Conservation (phyloP, 1,140 invertebrate genomes). For the Lordiphosa mommai region DNA sequence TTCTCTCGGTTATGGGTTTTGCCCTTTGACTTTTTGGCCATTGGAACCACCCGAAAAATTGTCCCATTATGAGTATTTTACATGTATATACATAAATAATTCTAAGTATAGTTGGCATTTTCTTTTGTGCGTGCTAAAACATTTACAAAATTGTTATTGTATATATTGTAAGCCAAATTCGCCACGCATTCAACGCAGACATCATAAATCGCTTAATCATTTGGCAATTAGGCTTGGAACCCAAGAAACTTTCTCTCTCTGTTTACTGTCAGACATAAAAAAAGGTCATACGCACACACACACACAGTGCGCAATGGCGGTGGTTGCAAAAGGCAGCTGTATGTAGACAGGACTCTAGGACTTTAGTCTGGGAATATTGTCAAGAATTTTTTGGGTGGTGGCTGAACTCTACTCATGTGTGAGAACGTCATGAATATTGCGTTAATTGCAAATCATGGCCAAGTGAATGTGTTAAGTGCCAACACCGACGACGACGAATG, state of each 20-base stretch:
- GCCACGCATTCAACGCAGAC: constrained; percentile 70
- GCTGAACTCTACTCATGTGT: constrained; percentile 67
- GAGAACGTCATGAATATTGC: constrained; percentile 78
- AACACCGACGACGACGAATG: constrained; percentile 36
- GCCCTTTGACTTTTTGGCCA: constrained; percentile 27
- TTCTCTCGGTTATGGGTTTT: constrained; percentile 5
- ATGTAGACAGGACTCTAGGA: not conserved
- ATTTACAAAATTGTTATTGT: constrained; percentile 73
- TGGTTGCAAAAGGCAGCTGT: constrained; percentile 27
- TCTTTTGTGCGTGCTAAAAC: constrained; percentile 65
- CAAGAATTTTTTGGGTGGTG: constrained; percentile 33
- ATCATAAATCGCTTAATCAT: constrained; percentile 80
- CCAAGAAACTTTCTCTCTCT: constrained; percentile 26
- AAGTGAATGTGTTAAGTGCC: constrained; percentile 77
- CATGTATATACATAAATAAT: not conserved
- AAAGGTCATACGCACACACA: constrained; percentile 26
- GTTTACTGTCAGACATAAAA: constrained; percentile 37
- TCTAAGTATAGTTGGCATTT: constrained; percentile 7
- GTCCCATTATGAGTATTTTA: too few species aligned
- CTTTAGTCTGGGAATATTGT: constrained; percentile 32
- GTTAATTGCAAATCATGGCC: constrained; percentile 78
- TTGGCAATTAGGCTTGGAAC: constrained; percentile 74
- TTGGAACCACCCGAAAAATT: constrained; percentile 1
- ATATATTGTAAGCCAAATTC: constrained; percentile 60
- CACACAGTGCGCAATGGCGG: not conserved